Evolutionary conservation across 2,113 vertebrate species (phyloP).

Genomic region (Gymnogyps californianus): DNA sequence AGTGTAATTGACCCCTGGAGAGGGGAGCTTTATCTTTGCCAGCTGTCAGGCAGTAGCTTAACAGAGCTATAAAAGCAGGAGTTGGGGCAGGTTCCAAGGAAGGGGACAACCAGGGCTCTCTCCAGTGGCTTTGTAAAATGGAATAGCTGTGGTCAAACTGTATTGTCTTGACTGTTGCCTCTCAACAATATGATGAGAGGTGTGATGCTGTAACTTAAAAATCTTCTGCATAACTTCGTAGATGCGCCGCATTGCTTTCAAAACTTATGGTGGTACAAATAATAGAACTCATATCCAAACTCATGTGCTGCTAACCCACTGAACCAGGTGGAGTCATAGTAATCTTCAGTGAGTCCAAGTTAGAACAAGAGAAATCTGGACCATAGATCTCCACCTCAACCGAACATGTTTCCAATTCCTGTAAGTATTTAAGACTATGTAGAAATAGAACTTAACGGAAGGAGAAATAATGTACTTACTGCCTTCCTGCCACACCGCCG

Average conservation of each 20-base stretch:
- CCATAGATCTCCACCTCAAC: neutral
- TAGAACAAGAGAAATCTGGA: neutral
- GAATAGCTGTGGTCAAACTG: neutral
- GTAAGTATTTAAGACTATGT: neutral
- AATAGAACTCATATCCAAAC: neutral
- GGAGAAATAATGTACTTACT: neutral
- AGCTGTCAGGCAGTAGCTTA: neutral
- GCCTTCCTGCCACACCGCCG: neutral
- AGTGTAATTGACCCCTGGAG: neutral
- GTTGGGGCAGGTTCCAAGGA: neutral
- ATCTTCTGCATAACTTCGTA: neutral
- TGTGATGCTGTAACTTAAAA: neutral
- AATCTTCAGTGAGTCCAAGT: neutral
- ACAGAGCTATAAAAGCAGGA: neutral
- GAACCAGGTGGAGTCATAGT: neutral
- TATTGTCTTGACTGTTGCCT: neutral
- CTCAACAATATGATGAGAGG: neutral
- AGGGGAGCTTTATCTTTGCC: neutral
- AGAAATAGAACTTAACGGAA: conserved; percentile 15
- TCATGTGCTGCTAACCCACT: neutral
- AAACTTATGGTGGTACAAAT: neutral
- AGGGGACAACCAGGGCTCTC: neutral
- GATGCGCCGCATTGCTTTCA: neutral
- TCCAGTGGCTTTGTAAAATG: neutral
- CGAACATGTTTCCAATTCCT: neutral